phyloP scores from a whole-genome alignment of 2,797 vertebrate genomes.

The Poeciliopsis gracilis region DNA sequence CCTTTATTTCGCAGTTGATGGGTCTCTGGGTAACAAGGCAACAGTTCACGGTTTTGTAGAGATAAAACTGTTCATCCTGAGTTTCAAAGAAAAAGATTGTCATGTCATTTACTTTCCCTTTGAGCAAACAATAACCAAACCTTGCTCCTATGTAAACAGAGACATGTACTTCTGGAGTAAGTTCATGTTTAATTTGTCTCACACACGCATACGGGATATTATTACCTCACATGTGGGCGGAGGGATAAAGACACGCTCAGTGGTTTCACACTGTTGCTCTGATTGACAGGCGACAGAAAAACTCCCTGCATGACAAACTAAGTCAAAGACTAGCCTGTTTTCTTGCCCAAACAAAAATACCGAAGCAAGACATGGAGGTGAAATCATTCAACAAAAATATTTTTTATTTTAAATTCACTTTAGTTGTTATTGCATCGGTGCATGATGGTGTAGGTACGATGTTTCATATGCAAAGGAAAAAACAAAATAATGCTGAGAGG shows the following conservation, averaged over 20 bases:
- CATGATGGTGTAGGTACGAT: background rate
- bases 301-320: background rate
- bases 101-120: background rate
- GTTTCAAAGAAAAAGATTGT: background rate
- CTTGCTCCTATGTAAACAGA: background rate
- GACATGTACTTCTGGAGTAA: background rate
- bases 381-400: background rate
- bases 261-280: conserved; percentile 7
- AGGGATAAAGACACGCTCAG: background rate
- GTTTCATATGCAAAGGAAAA: background rate
- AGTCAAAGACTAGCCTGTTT: background rate
- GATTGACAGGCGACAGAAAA: background rate
- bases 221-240: background rate
- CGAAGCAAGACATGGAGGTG: background rate
- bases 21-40: conserved; percentile 26
- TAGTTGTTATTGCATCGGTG: too few relatives aligned
- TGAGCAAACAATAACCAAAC: conserved; percentile 4
- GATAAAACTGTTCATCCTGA: conserved; percentile 20
- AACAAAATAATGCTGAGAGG: background rate
- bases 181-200: background rate
- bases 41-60: conserved; percentile 33
- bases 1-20: conserved; percentile 30
- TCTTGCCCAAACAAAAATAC: background rate
- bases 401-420: too few relatives aligned
- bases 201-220: background rate